These are phyloP conservation scores for Cichlasoma orientale DNA, from an alignment of 2,797 vertebrate species.

Conservation along the genomic window DNA sequence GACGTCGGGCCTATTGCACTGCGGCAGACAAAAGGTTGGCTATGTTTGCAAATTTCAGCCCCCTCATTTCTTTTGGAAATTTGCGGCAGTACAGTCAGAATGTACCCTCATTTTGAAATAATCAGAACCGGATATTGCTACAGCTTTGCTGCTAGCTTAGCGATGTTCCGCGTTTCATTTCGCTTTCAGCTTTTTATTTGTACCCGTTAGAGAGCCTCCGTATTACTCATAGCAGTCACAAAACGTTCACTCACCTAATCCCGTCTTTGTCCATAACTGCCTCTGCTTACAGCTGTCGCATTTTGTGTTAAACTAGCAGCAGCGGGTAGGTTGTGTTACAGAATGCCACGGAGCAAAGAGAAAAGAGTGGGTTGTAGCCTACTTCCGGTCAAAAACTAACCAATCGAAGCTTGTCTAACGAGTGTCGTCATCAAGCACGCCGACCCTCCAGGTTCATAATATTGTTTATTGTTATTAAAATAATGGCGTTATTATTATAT, in stretches of 20 bases:
- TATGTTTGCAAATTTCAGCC: neutral
- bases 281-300: neutral
- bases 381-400: slow-evolving; percentile 64
- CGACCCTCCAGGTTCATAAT: slow-evolving; percentile 27
- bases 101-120: slow-evolving; percentile 47
- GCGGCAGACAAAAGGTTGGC: neutral
- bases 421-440: slow-evolving; percentile 60
- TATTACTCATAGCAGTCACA: neutral
- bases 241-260: slow-evolving; percentile 44
- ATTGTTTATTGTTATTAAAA: neutral
- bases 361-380: slow-evolving; percentile 39
- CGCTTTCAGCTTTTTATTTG: slow-evolving; percentile 20
- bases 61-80: neutral
- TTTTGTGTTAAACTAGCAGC: neutral
- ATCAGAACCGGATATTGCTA: slow-evolving; percentile 4
- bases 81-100: neutral
- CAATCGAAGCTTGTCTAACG: slow-evolving; percentile 54
- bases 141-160: slow-evolving; percentile 19
- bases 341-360: slow-evolving; percentile 77
- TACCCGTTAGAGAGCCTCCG: neutral
- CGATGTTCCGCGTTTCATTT: neutral
- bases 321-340: slow-evolving; percentile 4
- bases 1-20: neutral
- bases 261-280: slow-evolving; percentile 7
- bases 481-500: neutral